Conservation (phyloP, 2,113 vertebrate species). For the Myiopsitta monachus region DNA sequence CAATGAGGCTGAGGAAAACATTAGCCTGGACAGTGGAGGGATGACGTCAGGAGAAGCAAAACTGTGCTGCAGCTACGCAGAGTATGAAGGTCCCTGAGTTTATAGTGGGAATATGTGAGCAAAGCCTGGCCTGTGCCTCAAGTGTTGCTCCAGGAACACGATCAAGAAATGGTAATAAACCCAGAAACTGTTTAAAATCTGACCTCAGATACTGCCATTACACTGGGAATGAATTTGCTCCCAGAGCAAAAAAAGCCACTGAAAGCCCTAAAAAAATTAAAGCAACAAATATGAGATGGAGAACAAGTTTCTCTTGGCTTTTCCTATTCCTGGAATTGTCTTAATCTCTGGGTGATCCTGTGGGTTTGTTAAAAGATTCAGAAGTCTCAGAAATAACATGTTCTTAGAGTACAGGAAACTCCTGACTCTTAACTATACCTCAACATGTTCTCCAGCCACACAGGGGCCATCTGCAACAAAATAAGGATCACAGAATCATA, state of each 20-base stretch:
- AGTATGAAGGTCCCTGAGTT: not conserved
- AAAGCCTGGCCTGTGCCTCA: not conserved
- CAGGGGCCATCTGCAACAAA: not conserved
- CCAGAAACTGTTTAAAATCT: not conserved
- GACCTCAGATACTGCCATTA: not conserved
- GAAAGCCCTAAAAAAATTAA: conserved; percentile 18
- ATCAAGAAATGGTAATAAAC: not conserved
- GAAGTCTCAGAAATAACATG: not conserved
- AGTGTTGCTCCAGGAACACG: not conserved
- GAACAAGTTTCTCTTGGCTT: conserved; percentile 49
- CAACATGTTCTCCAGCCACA: not conserved
- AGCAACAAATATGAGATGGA: not conserved
- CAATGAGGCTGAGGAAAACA: not conserved
- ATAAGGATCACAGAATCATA: not conserved
- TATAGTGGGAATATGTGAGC: not conserved
- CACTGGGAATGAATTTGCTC: not conserved
- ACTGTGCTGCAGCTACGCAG: not conserved
- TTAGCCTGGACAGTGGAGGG: not conserved
- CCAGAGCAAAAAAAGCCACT: not conserved
- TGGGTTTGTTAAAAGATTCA: not conserved
- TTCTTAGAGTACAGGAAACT: not conserved
- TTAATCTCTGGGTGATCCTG: conserved; percentile 5
- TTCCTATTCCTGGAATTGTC: not conserved
- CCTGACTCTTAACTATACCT: not conserved
- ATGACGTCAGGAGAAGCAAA: not conserved